These are phyloP conservation scores for Isaurus tuberculatus DNA, from an alignment of 92 coral and sea anemone genomes.

Conservation along the genomic window DNA sequence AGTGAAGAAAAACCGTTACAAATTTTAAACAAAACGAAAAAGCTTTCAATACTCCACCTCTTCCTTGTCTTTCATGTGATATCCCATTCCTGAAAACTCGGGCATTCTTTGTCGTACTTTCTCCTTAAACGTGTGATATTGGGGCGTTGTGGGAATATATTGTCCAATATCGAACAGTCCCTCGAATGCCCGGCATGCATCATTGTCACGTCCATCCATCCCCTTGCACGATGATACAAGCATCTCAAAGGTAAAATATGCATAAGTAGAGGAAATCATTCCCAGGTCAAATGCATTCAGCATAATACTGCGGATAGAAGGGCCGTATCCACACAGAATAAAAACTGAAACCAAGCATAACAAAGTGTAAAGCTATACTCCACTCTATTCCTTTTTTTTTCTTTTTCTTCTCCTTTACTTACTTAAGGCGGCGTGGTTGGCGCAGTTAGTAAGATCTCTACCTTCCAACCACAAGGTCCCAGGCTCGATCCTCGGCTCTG, in stretches of 20 bases:
- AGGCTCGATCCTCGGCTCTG: too few relatives aligned
- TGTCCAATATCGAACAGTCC: slow-evolving; percentile 74
- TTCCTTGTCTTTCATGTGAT: slow-evolving; percentile 66
- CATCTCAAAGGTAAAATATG: slow-evolving; percentile 61
- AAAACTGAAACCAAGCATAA: slow-evolving; percentile 52
- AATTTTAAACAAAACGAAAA: too few relatives aligned
- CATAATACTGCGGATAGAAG: slow-evolving; percentile 69
- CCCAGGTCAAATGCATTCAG: slow-evolving; percentile 70
- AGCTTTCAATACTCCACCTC: slow-evolving; percentile 58
- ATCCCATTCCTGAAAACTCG: slow-evolving; percentile 74
- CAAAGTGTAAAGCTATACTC: not conserved
- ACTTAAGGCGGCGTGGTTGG: too few relatives aligned
- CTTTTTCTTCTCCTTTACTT: too few relatives aligned
- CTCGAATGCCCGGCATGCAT: slow-evolving; percentile 81
- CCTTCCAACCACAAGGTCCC: too few relatives aligned
- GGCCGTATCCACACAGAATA: slow-evolving; percentile 69
- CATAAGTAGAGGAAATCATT: slow-evolving; percentile 70
- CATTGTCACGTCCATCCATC: slow-evolving; percentile 64
- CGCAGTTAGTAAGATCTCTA: too few relatives aligned
- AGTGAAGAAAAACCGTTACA: too few relatives aligned
- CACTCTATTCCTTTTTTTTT: too few relatives aligned
- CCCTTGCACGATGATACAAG: slow-evolving; percentile 65
- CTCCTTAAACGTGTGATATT: slow-evolving; percentile 61
- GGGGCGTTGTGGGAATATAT: slow-evolving; percentile 66
- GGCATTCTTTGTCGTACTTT: slow-evolving; percentile 85